Evolutionary conservation across 2,113 vertebrate genomes (phyloP).

Genomic region (Notothenia coriiceps): DNA sequence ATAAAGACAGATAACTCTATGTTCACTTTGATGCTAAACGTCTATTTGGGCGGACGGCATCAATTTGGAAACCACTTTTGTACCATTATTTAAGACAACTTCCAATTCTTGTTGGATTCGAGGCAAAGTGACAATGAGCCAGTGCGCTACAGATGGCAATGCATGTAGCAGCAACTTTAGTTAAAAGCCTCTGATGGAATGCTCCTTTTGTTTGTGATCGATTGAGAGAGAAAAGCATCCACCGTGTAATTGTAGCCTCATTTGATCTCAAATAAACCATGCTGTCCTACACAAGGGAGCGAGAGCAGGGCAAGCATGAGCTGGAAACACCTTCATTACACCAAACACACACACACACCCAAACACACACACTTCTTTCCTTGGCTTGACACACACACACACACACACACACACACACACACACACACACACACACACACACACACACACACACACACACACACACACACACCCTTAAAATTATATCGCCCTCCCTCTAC

Average conservation of each 20-base stretch:
- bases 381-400: constrained; percentile 4
- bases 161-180: constrained; percentile 26
- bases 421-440: constrained; percentile 32
- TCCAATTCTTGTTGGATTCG: constrained; percentile 20
- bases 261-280: constrained; percentile 76
- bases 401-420: too few species aligned
- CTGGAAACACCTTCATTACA: constrained; percentile 66
- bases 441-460: constrained; percentile 12
- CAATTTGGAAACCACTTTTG: constrained; percentile 20
- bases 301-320: constrained; percentile 43
- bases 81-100: constrained; percentile 2
- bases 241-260: constrained; percentile 74
- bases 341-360: constrained; percentile 45
- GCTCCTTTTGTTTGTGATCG: constrained; percentile 73
- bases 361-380: constrained; percentile 35
- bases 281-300: constrained; percentile 50
- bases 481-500: constrained; percentile 37
- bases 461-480: constrained; percentile 46
- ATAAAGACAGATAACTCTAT: constrained; percentile 1
- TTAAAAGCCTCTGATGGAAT: constrained; percentile 68
- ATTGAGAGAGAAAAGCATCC: constrained; percentile 66
- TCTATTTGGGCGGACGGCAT: constrained; percentile 21
- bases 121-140: constrained; percentile 22
- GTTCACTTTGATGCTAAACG: constrained; percentile 25
- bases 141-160: constrained; percentile 13